phyloP scores from a whole-genome alignment of 2,797 vertebrate genomes.

The Geotria australis region DNA sequence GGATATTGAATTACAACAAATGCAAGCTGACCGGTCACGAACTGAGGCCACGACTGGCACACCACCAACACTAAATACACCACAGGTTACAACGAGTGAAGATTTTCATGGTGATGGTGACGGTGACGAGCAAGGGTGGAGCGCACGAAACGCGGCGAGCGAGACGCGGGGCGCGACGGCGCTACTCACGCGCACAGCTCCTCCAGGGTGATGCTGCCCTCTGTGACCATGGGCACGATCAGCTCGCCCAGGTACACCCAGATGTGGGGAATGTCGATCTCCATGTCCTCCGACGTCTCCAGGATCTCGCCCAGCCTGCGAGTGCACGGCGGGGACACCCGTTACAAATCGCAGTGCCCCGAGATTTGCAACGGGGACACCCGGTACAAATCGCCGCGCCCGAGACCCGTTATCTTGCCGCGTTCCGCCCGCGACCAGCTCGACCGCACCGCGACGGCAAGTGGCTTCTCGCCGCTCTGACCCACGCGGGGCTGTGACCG shows the following conservation, averaged over 20 bases:
- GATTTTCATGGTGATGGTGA: no score
- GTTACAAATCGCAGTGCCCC: not conserved
- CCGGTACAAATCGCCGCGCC: not conserved
- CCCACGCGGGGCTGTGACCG: no score
- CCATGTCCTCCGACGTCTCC: constrained; percentile 76
- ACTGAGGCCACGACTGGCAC: no score
- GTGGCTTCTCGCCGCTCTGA: not conserved
- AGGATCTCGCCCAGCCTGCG: constrained; percentile 47
- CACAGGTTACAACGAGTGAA: no score
- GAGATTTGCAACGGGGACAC: no score
- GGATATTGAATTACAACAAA: no score
- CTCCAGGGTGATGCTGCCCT: constrained; percentile 58
- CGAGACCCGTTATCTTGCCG: not conserved
- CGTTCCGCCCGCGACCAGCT: not conserved
- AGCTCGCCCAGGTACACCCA: constrained; percentile 86
- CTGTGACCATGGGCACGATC: constrained; percentile 49
- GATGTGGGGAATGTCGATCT: constrained; percentile 79
- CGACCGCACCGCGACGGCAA: not conserved
- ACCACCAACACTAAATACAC: no score
- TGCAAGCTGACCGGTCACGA: no score
- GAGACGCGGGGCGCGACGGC: not conserved
- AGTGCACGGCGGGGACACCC: not conserved
- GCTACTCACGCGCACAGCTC: constrained; percentile 41
- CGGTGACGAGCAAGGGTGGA: no score
- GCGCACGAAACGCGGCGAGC: no score